A percentile compares a stretch with the other conserved stretches of the same genome.
phyloP scores from a whole-genome alignment of 2,888 invertebrate species.

The Muschampia plurimacula region DNA sequence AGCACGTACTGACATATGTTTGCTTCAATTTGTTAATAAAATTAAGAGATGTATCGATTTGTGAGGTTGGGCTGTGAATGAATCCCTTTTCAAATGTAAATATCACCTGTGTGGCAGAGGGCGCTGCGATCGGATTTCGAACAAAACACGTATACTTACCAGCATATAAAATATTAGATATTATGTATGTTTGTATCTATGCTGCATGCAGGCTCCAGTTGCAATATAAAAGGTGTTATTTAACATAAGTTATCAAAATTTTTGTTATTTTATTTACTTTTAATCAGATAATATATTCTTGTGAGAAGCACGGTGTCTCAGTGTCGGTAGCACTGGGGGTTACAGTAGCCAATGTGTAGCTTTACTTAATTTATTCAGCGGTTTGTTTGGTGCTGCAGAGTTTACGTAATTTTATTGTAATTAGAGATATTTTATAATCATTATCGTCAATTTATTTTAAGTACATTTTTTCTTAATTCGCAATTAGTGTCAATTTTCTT shows the following conservation, averaged over 20 bases:
- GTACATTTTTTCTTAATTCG: conserved; percentile 41
- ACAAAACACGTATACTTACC: background rate
- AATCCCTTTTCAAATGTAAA: conserved; percentile 13
- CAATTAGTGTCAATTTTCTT: conserved; percentile 41
- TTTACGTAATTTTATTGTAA: conserved; percentile 42
- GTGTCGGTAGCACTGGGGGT: background rate
- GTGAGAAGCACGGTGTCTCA: conserved; percentile 7
- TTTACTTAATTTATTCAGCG: conserved; percentile 51
- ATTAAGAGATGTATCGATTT: conserved; percentile 7
- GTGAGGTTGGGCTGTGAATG: conserved; percentile 30
- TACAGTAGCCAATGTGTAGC: conserved; percentile 40
- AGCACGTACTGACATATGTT: conserved; percentile 7
- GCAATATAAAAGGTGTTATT: conserved; percentile 7
- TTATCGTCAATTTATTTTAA: conserved; percentile 43
- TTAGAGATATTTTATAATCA: conserved; percentile 24
- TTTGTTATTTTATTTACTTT: too few species aligned
- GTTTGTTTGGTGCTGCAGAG: conserved; percentile 55
- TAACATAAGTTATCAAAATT: background rate
- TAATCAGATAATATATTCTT: conserved; percentile 10
- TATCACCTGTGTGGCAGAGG: conserved; percentile 47
- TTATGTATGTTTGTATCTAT: background rate
- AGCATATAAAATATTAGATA: background rate
- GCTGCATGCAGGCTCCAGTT: conserved; percentile 14
- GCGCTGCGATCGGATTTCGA: conserved; percentile 32
- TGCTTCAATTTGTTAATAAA: conserved; percentile 6